Evolutionary conservation across 2,888 invertebrate species (phyloP), one percentile per base, ranked within the genome.

Genomic region (Sturmia bella): DNA sequence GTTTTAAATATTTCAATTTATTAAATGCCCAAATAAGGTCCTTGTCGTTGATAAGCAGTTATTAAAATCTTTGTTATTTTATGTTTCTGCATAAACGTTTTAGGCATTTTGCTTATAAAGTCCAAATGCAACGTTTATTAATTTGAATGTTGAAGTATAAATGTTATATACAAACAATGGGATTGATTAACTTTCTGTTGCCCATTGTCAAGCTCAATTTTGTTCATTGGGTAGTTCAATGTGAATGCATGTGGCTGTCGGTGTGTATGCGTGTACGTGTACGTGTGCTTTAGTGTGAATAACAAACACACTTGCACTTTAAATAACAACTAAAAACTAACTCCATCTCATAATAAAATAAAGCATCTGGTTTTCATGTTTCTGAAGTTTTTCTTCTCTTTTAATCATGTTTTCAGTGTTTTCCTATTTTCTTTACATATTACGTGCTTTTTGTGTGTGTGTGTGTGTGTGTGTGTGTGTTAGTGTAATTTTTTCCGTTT

Each of bases 311-410:
- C 59, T 43, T 68, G 41, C 64, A 27, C 5, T 27, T 27, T 50
- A 7, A 50, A 50, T 43, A 19, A 56, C 61, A 56, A 63, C 61
- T 43, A 21, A 54, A 32, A 74, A 63, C 72, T 61, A 73, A 63
- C 63, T 57, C 43, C 70, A 80, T 66, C 45, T 70, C 69, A 74
- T 48, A 75, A 56, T 61, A 61, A 66, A 64, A 48, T 61, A 74
- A 74, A 77, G 72, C 69, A 70, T 82, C 82, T 82, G 82, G 77
- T 66, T 78, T 82, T 57, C 74, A 69, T 82, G 82, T 82, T 66
- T 73, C 69, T 70, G 17, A 15, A 63, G 27, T 48, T 61, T 41
- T 73, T 69, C 45, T 54, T 6, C 52, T 45, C 21, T 6, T 48
- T 37, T 63, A 3, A 32, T 17, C 9, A 24, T 64, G 21, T 45